Base-by-base conservation (phyloP, 2,888 invertebrate genomes). In the Hyposoter dolosus region DNA sequence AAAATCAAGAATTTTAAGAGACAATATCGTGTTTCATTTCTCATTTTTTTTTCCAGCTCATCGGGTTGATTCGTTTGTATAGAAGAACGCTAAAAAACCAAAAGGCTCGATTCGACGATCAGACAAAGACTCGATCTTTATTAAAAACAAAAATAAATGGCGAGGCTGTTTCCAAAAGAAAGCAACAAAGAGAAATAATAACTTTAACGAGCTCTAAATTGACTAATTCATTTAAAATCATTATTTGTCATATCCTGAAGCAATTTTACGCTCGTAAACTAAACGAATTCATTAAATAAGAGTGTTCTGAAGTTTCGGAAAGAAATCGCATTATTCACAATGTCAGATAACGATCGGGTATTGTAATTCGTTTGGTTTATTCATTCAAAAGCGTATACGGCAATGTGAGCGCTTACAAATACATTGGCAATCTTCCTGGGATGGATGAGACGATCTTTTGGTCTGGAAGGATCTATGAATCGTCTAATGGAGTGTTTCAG, bases 1-100 rank as follows among this genome's bases (percentile, higher is more conserved):
- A 65, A 32, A 65, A 53, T 9, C 68, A 68, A 83, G 74, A 83
- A 83, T 86, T 69, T 77, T 77, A 80, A 80, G 60, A 56, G 35
- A 45, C 69, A 65, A 43, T 43, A 15, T 60, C 28, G 60, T 5
- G 28, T 60, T 28, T 60, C 60, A 5, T 60, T 60, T 28, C 1
- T 1, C 0, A 4, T 28, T 60, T 60, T 60, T 23, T 28, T 60
- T 28, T 60, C 28, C 53, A 60, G 28, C 15, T 0, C 23, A 60
- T 60, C 60, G 19, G 28, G 19, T 68, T 45, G 10, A 19, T 45
- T 43, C 23, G 1, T 60, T 15, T 28, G 3, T 28, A 12, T 60
- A 5, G 3, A 28, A 60, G 28, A 28, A 15, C 5, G 9, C 28
- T 15, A 60, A 28, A 15, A 60, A 28, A 60, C 28, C 60, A 0